Evolutionary conservation across 1,140 invertebrate genomes (phyloP).

Genomic region (Hycleus cichorii): DNA sequence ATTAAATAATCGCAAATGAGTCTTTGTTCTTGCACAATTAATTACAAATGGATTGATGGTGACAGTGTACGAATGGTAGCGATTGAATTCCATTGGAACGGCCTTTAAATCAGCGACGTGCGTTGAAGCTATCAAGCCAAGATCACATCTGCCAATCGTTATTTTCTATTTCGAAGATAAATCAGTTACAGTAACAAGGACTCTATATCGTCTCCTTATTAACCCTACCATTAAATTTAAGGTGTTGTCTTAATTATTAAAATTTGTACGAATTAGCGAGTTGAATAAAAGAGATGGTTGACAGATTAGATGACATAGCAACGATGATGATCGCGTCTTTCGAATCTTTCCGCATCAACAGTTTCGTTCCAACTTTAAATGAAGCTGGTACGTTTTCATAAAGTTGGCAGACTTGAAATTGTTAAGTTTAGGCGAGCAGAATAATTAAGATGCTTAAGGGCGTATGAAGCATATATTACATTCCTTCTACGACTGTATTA

Average conservation of each 20-base stretch:
- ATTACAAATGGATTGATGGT: constrained; percentile 8
- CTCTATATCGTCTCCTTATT: not conserved
- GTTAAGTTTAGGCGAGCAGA: constrained; percentile 15
- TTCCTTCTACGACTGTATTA: constrained; percentile 15
- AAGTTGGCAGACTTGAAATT: constrained; percentile 11
- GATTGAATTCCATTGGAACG: constrained; percentile 9
- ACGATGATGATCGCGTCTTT: not conserved
- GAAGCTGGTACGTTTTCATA: constrained; percentile 12
- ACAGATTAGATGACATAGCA: constrained; percentile 1
- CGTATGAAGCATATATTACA: constrained; percentile 14
- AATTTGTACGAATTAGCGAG: not conserved
- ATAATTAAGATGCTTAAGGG: constrained; percentile 15
- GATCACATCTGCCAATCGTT: constrained; percentile 7
- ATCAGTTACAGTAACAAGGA: constrained; percentile 3
- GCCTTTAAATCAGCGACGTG: constrained; percentile 11
- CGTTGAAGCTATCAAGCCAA: constrained; percentile 5
- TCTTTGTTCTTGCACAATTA: constrained; percentile 10
- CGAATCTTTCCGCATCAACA: constrained; percentile 5
- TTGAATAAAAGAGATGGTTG: not conserved
- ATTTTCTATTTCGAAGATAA: constrained; percentile 2
- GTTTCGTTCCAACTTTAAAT: constrained; percentile 10
- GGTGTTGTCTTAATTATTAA: constrained; percentile 6
- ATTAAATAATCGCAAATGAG: constrained; percentile 5
- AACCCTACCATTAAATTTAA: not conserved
- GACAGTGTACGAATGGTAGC: constrained; percentile 4